Evolutionary conservation across 2,888 invertebrate species (phyloP).

Genomic region (Cantharis rufa): DNA sequence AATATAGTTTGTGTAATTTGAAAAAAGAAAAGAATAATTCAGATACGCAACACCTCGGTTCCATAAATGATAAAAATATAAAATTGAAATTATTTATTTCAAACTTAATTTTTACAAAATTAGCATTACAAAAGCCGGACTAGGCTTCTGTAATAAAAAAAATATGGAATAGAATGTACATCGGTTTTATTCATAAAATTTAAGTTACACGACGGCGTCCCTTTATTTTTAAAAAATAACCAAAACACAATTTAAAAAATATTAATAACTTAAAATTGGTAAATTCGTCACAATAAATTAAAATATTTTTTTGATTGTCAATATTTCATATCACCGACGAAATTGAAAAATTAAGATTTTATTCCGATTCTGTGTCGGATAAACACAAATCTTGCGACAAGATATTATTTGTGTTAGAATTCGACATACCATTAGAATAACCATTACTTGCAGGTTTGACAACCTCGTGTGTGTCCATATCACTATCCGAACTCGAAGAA

Average conservation of each 20-base stretch:
- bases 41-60: no score
- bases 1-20: no score
- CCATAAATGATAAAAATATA: no score
- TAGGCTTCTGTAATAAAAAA: not conserved
- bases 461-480: constrained; percentile 41
- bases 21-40: no score
- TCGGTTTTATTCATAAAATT: not conserved
- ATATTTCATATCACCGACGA: not conserved
- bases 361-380: constrained; percentile 84
- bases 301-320: not conserved
- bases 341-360: constrained; percentile 39
- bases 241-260: not conserved
- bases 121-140: no score
- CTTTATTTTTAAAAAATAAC: not conserved
- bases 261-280: not conserved
- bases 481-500: constrained; percentile 53
- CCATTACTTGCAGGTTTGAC: constrained; percentile 44
- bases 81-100: no score
- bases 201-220: not conserved
- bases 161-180: not conserved
- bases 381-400: constrained; percentile 84
- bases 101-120: no score
- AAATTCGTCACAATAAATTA: not conserved
- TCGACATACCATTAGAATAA: constrained; percentile 50
- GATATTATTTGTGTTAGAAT: constrained; percentile 62